Percentiles rank a stretch among this genome's conserved stretches.
Conservation (phyloP, 2,888 invertebrate genomes). For the Hymenopus coronatus region DNA sequence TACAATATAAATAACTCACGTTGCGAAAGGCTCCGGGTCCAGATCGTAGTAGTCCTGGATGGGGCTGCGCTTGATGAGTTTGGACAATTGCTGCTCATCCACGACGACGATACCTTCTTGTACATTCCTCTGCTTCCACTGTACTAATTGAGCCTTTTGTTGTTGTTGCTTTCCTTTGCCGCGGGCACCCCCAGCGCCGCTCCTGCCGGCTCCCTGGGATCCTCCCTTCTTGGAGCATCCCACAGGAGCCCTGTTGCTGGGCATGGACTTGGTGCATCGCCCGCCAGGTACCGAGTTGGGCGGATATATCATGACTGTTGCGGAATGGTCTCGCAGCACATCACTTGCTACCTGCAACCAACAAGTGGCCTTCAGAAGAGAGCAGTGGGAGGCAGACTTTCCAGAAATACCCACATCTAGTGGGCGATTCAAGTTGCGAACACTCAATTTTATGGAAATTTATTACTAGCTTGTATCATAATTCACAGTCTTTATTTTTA, state of each 20-base stretch:
- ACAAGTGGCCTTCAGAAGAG: neutral
- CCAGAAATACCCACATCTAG: too few relatives aligned
- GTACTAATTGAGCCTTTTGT: slow-evolving; percentile 39
- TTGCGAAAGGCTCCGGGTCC: slow-evolving; percentile 53
- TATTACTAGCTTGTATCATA: neutral
- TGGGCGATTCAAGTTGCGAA: neutral
- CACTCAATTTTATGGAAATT: neutral
- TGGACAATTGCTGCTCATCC: slow-evolving; percentile 48
- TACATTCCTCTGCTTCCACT: slow-evolving; percentile 51
- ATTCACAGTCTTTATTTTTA: neutral
- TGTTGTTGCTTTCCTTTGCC: neutral
- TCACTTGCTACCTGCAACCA: neutral
- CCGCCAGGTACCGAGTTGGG: neutral
- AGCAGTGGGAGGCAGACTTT: neutral
- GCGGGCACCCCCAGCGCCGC: slow-evolving; percentile 24
- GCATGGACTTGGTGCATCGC: neutral
- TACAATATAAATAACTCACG: slow-evolving; percentile 42
- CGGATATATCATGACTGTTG: neutral
- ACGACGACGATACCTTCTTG: slow-evolving; percentile 51
- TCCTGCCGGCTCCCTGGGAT: neutral
- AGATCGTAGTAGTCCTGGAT: slow-evolving; percentile 52
- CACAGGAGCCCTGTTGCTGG: neutral
- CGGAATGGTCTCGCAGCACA: neutral
- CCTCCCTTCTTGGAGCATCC: neutral
- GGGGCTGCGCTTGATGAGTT: slow-evolving; percentile 52